A percentile compares a stretch with the other conserved stretches of the same genome.
phyloP scores from a whole-genome alignment of 1,140 invertebrate genomes.

The Eurosta solidaginis region DNA sequence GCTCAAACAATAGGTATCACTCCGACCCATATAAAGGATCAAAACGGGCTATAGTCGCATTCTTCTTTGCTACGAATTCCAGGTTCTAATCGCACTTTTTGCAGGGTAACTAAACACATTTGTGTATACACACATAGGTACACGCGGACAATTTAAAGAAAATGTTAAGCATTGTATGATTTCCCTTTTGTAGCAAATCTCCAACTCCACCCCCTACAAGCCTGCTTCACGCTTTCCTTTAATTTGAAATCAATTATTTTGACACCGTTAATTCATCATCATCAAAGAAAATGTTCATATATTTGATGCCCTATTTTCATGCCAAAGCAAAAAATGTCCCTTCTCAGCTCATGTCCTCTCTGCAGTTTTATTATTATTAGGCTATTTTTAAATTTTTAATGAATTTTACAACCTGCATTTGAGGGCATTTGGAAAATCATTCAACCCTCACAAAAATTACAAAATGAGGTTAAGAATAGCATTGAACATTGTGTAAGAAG shows the following conservation, averaged over 20 bases:
- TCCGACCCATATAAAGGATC: no score
- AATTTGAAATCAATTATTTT: neutral
- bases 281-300: neutral
- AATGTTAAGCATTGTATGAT: no score
- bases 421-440: neutral
- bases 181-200: no score
- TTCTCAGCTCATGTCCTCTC: neutral
- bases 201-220: no score
- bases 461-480: neutral
- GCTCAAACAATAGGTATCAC: no score
- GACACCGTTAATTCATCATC: slow-evolving; percentile 23
- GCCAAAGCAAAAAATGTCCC: neutral
- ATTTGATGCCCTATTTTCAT: neutral
- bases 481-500: no score
- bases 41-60: no score
- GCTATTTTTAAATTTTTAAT: slow-evolving; percentile 28
- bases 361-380: neutral
- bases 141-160: no score
- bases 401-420: neutral
- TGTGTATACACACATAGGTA: no score
- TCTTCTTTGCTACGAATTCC: no score
- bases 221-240: neutral
- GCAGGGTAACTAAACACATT: no score
- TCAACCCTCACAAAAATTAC: neutral
- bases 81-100: no score